Evolutionary conservation across 2,113 vertebrate genomes (phyloP), one percentile per base, ranked within the genome.

Genomic region (Corythaixoides concolor): DNA sequence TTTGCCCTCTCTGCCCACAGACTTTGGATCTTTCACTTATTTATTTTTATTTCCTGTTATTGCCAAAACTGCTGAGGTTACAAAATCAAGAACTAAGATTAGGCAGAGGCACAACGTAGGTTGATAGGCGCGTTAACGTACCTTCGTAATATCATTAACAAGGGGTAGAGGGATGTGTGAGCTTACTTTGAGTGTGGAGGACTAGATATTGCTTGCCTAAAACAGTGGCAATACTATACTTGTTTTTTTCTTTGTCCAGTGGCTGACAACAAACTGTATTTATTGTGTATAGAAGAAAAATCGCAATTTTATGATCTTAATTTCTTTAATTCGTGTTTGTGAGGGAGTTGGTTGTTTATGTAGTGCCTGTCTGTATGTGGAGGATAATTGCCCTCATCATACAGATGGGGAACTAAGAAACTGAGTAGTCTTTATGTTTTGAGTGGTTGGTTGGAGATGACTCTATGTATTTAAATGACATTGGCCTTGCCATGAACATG

Each of bases 381-480:
- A 49, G 21, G 22, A 52, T 24, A 73, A 6, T 37, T 47, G 55
- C 20, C 24, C 9, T 32, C 27, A 6, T 37, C 37, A 52, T 33
- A 3, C 43, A 37, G 17, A 8, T 35, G 30, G 16, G 18, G 21
- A 70, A 11, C 21, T 20, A 23, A 52, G 30, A 14, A 55, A 53
- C 2, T 10, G 43, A 15, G 2, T 9, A 49, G 52, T 19, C 17
- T 8, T 16, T 20, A 11, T 15, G 17, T 28, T 37, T 60, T 64
- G 50, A 23, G 17, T 28, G 5, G 15, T 6, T 56, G 12, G 14
- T 55, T 8, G 14, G 73, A 39, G 59, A 9, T n/a, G 19, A 17
- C 1, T 53, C 67, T 9, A 8, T 3, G 4, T n/a, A 4, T 87
- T 53, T 8, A 5, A 26, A 13, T 67, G n/a, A 1, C 11, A 2